These are phyloP conservation scores for Bradysia coprophila DNA, from an alignment of 1,140 invertebrate genomes.

Conservation along the genomic window DNA sequence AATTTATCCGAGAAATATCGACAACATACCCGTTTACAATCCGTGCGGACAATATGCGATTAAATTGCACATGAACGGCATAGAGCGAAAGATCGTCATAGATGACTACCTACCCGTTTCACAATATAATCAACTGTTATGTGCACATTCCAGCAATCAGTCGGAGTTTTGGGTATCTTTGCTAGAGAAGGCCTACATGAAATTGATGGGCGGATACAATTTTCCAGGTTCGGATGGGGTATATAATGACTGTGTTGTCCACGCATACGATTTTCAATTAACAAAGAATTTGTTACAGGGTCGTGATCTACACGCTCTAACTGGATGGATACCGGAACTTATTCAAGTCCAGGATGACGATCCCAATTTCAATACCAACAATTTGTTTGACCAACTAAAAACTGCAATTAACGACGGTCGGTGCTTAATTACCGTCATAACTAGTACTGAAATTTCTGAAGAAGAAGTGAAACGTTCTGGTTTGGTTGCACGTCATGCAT, in stretches of 20 bases:
- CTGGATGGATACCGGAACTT: conserved; percentile 94
- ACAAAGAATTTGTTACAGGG: conserved; percentile 63
- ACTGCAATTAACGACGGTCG: conserved; percentile 62
- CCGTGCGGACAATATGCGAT: conserved; percentile 96
- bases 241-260: no score
- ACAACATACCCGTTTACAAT: conserved; percentile 77
- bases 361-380: conserved; percentile 58
- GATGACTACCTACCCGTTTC: conserved; percentile 84
- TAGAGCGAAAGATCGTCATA: conserved; percentile 81
- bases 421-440: conserved; percentile 70
- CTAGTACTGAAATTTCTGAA: conserved; percentile 70
- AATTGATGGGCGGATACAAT: conserved; percentile 95
- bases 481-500: conserved; percentile 82
- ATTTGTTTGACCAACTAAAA: conserved; percentile 60
- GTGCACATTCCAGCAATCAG: conserved; percentile 76
- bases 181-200: conserved; percentile 96
- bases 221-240: conserved; percentile 97
- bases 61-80: conserved; percentile 84
- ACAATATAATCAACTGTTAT: conserved; percentile 55
- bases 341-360: conserved; percentile 48
- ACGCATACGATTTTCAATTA: no score
- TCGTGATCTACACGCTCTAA: conserved; percentile 90
- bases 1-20: conserved; percentile 82
- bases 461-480: conserved; percentile 71
- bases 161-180: conserved; percentile 93